phyloP scores from a whole-genome alignment of 2,888 invertebrate genomes.

The Muschampia plurimacula region DNA sequence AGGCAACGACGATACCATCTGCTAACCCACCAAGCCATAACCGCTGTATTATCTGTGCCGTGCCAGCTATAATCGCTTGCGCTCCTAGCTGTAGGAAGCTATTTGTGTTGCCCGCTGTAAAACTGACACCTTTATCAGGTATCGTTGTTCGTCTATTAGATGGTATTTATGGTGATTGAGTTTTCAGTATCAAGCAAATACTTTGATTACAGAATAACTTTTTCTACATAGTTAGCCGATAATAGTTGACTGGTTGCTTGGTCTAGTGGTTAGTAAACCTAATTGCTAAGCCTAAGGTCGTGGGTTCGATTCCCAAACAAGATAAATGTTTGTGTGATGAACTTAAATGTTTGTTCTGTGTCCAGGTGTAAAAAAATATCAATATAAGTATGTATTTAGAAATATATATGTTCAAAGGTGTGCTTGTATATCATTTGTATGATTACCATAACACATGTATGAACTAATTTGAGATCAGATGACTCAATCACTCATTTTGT shows the following conservation, averaged over 20 bases:
- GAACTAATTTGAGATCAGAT: too few species aligned
- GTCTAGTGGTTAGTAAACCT: too few species aligned
- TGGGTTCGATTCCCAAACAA: too few species aligned
- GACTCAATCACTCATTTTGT: too few species aligned
- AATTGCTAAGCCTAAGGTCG: too few species aligned
- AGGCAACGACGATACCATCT: slow-evolving; percentile 39
- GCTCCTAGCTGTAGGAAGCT: slow-evolving; percentile 27
- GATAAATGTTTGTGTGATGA: too few species aligned
- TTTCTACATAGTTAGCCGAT: not conserved
- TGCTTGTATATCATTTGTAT: too few species aligned
- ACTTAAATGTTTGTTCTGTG: too few species aligned
- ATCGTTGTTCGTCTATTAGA: slow-evolving; percentile 49
- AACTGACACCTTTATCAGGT: slow-evolving; percentile 52
- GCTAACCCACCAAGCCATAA: slow-evolving; percentile 34
- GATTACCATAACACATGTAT: too few species aligned
- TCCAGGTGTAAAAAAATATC: too few species aligned
- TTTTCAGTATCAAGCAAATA: slow-evolving; percentile 41
- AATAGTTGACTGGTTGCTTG: not conserved
- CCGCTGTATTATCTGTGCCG: slow-evolving; percentile 34
- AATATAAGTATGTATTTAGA: too few species aligned
- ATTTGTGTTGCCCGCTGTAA: slow-evolving; percentile 43
- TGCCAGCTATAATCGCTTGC: slow-evolving; percentile 35
- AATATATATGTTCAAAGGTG: too few species aligned
- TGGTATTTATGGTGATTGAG: slow-evolving; percentile 50
- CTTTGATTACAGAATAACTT: slow-evolving; percentile 13